These are phyloP conservation scores for Stratiomys singularior DNA, from an alignment of 2,888 invertebrate genomes.

Conservation along the genomic window DNA sequence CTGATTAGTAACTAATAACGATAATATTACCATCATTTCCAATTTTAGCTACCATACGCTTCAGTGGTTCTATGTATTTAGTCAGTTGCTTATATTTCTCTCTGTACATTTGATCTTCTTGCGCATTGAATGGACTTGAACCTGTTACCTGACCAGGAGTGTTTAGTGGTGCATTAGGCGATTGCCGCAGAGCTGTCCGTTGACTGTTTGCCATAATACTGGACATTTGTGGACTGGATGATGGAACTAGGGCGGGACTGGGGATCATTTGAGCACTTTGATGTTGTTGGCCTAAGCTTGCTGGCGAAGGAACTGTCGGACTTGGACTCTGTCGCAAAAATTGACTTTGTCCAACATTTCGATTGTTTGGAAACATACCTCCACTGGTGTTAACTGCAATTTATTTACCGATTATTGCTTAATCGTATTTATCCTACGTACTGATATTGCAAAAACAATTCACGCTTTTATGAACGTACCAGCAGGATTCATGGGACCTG, in stretches of 20 bases:
- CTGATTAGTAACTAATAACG: background rate
- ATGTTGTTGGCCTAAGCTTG: slow-evolving; percentile 70
- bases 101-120: slow-evolving; percentile 90
- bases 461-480: slow-evolving; percentile 35
- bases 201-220: slow-evolving; percentile 69
- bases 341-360: slow-evolving; percentile 78
- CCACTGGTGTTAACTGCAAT: slow-evolving; percentile 64
- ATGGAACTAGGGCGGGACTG: slow-evolving; percentile 76
- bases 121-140: slow-evolving; percentile 73
- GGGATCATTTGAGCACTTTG: slow-evolving; percentile 73
- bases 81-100: slow-evolving; percentile 94
- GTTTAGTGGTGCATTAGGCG: slow-evolving; percentile 85
- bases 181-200: slow-evolving; percentile 74
- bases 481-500: slow-evolving; percentile 51
- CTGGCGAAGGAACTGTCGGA: slow-evolving; percentile 78
- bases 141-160: slow-evolving; percentile 73
- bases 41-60: slow-evolving; percentile 89
- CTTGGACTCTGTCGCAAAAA: slow-evolving; percentile 84
- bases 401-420: background rate
- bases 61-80: slow-evolving; percentile 92
- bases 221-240: slow-evolving; percentile 74
- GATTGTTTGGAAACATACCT: slow-evolving; percentile 67
- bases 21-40: slow-evolving; percentile 78
- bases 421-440: background rate
- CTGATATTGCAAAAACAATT: background rate